Evolutionary conservation across 2,797 vertebrate species (phyloP).

Genomic region (Hemitrygon akajei): DNA sequence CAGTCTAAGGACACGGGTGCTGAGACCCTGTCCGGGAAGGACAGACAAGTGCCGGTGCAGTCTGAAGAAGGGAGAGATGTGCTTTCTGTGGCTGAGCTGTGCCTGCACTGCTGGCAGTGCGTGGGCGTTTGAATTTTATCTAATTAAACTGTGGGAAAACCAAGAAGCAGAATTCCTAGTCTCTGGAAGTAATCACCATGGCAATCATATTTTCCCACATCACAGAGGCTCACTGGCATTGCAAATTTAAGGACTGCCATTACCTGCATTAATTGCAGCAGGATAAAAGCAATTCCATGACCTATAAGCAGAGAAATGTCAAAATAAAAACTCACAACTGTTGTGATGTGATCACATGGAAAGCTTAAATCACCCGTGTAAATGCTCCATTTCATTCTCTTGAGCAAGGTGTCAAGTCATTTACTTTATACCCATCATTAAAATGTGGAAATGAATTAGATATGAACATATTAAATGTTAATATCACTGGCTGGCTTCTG

Average conservation of each 20-base stretch:
- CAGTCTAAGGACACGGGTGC: too few relatives aligned
- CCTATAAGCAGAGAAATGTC: not conserved
- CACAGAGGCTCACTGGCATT: not conserved
- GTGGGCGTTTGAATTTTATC: conserved; percentile 59
- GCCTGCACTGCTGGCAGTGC: conserved; percentile 50
- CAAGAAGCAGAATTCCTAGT: conserved; percentile 48
- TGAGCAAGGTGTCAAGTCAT: not conserved
- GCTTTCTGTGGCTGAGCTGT: conserved; percentile 45
- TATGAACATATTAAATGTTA: not conserved
- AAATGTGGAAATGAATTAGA: not conserved
- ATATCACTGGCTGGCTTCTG: not conserved
- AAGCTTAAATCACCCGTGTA: not conserved
- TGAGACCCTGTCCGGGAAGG: not conserved
- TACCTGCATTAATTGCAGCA: not conserved
- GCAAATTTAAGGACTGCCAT: not conserved
- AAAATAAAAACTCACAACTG: not conserved
- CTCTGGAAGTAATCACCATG: conserved; percentile 58
- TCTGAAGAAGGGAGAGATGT: conserved; percentile 46
- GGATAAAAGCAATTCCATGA: not conserved
- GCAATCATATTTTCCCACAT: conserved; percentile 55
- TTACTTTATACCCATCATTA: not conserved
- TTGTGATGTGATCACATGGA: not conserved
- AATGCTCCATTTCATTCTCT: too few relatives aligned
- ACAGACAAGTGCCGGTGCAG: not conserved
- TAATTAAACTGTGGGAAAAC: conserved; percentile 53